phyloP scores from a whole-genome alignment of 2,797 vertebrate species.

The Denticeps clupeoides region DNA sequence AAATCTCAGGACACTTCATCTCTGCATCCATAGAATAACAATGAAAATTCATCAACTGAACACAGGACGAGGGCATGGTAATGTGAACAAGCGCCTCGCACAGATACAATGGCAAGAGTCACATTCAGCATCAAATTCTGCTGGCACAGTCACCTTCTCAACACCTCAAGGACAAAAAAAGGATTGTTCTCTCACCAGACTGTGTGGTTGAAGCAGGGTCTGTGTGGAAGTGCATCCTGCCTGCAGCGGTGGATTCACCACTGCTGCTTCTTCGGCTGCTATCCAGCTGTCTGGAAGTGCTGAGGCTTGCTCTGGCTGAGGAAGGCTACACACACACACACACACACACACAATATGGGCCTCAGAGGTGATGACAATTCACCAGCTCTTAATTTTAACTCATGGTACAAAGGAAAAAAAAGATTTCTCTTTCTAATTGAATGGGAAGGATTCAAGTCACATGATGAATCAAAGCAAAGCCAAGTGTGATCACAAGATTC shows the following conservation, averaged over 20 bases:
- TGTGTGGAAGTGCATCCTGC: constrained; percentile 60
- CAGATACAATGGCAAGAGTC: constrained; percentile 40
- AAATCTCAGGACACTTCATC: background rate
- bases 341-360: constrained; percentile 3
- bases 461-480: background rate
- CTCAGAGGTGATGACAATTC: too few relatives aligned
- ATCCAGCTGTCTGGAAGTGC: constrained; percentile 48
- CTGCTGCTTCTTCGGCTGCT: constrained; percentile 42
- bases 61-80: constrained; percentile 7
- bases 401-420: background rate
- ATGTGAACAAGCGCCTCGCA: constrained; percentile 38
- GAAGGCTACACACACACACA: constrained; percentile 54
- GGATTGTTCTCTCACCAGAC: constrained; percentile 48
- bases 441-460: too few relatives aligned
- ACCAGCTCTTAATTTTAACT: background rate
- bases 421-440: too few relatives aligned
- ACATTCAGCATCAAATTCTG: constrained; percentile 31
- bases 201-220: constrained; percentile 64
- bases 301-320: constrained; percentile 57
- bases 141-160: constrained; percentile 20
- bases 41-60: background rate
- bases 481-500: background rate
- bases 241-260: constrained; percentile 30
- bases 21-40: too few relatives aligned
- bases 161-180: background rate